phyloP scores from a whole-genome alignment of 2,113 vertebrate genomes.

The Proteles cristata region DNA sequence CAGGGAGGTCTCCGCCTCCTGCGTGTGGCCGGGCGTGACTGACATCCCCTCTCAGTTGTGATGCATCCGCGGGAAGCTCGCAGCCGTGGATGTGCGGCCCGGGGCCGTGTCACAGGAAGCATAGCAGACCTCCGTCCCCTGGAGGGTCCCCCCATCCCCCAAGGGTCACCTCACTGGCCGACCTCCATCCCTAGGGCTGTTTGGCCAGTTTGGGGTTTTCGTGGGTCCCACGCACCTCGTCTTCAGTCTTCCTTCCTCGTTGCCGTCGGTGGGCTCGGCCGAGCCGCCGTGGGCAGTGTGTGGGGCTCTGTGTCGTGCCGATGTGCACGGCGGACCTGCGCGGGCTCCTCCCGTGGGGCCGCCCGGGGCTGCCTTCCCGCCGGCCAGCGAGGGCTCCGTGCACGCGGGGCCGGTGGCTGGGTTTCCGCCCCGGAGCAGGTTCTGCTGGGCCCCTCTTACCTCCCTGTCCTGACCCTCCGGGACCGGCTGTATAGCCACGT shows the following conservation, averaged over 20 bases:
- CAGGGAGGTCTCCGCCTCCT: background rate
- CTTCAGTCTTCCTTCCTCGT: background rate
- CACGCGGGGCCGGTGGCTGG: accelerated
- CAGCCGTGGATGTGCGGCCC: accelerated
- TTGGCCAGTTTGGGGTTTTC: background rate
- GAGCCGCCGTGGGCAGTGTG: background rate
- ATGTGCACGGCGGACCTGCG: too few species aligned
- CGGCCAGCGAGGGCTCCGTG: background rate
- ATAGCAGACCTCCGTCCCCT: too few species aligned
- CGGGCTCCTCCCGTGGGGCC: too few species aligned
- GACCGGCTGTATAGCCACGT: background rate
- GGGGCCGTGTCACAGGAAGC: accelerated
- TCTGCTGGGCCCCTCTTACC: accelerated
- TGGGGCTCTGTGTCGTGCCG: background rate
- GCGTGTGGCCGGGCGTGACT: background rate
- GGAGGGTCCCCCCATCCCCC: background rate
- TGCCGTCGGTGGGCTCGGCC: too few species aligned
- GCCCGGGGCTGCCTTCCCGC: too few species aligned
- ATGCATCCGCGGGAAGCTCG: accelerated
- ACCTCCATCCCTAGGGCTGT: background rate
- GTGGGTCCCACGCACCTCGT: accelerated
- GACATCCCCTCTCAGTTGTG: background rate
- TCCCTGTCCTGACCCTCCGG: background rate
- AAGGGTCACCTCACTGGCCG: background rate
- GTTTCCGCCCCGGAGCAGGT: too few species aligned